These are phyloP conservation scores for Carcharodon carcharias DNA, from an alignment of 2,797 vertebrate genomes.

Conservation along the genomic window DNA sequence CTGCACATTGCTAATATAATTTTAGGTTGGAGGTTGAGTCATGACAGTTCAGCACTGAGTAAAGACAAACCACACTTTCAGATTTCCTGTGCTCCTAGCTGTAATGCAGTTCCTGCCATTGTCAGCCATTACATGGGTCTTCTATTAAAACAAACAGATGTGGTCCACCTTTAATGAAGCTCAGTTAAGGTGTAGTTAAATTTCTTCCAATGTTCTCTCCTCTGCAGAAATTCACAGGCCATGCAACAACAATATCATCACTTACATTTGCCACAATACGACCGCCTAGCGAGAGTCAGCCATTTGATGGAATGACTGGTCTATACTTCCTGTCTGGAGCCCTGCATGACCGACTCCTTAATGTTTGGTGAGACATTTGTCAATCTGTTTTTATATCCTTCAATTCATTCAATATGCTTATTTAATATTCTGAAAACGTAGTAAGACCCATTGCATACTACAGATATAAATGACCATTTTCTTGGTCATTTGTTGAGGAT, in stretches of 20 bases:
- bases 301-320: slow-evolving; percentile 71
- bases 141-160: not conserved
- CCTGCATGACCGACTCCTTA: slow-evolving; percentile 82
- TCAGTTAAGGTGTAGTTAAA: not conserved
- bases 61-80: not conserved
- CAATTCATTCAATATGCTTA: not conserved
- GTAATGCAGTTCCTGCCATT: not conserved
- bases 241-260: slow-evolving; percentile 82
- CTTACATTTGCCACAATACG: slow-evolving; percentile 80
- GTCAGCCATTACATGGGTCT: not conserved
- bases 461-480: not conserved
- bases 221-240: slow-evolving; percentile 90
- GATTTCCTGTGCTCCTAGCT: not conserved
- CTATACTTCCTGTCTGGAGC: slow-evolving; percentile 95
- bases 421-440: not conserved
- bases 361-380: slow-evolving; percentile 79
- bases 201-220: slow-evolving; percentile 28
- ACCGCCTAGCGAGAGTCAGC: slow-evolving; percentile 66
- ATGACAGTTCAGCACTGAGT: not conserved
- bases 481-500: not conserved
- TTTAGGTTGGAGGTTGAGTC: not conserved
- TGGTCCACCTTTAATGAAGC: not conserved
- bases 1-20: not conserved
- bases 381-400: not conserved
- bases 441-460: not conserved